A percentile compares a stretch with the other conserved stretches of the same genome.
Conservation (phyloP, 2,113 vertebrate species). For the Dicrurus megarhynchus region DNA sequence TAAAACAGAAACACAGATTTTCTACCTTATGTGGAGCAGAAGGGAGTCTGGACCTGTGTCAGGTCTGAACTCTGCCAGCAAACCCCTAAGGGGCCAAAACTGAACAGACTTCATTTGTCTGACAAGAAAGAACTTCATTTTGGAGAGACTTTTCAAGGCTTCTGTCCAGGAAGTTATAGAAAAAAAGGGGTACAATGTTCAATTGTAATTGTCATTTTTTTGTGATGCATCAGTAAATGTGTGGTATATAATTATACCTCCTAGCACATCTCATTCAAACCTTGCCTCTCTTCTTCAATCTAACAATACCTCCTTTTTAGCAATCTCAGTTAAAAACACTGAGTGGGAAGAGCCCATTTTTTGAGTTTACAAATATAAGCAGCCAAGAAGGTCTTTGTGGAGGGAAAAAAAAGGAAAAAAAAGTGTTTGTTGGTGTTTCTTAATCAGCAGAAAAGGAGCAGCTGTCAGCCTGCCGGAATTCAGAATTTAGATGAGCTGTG, state of each 20-base stretch:
- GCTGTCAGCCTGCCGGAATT: slow-evolving; percentile 8
- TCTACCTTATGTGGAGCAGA: not conserved
- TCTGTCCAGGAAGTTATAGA: not conserved
- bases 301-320: not conserved
- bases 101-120: not conserved
- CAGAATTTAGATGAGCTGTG: slow-evolving; percentile 33
- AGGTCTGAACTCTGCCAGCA: not conserved
- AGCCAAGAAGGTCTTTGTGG: not conserved
- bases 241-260: not conserved
- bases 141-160: not conserved
- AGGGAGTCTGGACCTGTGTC: not conserved
- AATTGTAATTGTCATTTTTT: not conserved
- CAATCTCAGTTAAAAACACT: not conserved
- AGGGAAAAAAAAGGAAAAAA: not conserved
- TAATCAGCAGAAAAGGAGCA: slow-evolving; percentile 30
- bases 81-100: not conserved
- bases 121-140: not conserved
- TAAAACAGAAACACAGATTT: not conserved
- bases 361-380: not conserved
- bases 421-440: slow-evolving; percentile 5
- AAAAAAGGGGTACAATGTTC: not conserved
- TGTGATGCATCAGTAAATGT: not conserved
- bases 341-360: not conserved
- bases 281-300: not conserved
- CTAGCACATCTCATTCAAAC: not conserved